These are phyloP conservation scores for Hydriomena furcata DNA, from an alignment of 2,888 invertebrate genomes.

Conservation along the genomic window DNA sequence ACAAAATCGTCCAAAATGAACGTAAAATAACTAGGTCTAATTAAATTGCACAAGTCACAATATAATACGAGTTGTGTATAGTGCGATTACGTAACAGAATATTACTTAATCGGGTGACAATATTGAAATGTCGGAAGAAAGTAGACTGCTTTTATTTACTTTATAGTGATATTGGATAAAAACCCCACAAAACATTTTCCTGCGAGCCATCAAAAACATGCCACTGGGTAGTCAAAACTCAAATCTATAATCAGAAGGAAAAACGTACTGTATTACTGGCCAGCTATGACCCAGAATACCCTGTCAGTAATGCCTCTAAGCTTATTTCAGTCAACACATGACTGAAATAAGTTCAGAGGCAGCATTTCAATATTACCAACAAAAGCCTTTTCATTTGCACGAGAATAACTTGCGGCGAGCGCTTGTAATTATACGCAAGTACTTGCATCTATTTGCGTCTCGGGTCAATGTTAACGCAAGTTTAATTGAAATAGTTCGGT, in stretches of 20 bases:
- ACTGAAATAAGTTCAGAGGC: too few species aligned
- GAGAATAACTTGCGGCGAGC: conserved; percentile 21
- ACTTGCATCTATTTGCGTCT: conserved; percentile 54
- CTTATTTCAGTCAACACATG: too few species aligned
- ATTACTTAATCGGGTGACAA: conserved; percentile 3
- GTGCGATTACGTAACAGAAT: conserved; percentile 5
- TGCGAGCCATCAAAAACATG: too few species aligned
- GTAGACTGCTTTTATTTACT: too few species aligned
- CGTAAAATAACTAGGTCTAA: conserved; percentile 12
- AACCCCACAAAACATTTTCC: too few species aligned
- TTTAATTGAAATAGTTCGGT: conserved; percentile 60
- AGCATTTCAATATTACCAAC: conserved; percentile 11
- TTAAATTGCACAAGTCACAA: conserved; percentile 12
- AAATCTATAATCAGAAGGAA: too few species aligned
- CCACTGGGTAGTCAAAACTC: too few species aligned
- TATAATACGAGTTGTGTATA: not conserved
- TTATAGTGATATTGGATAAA: too few species aligned
- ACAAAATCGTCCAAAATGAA: conserved; percentile 3
- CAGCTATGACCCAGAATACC: too few species aligned
- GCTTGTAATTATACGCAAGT: conserved; percentile 41
- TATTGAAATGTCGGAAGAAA: not conserved
- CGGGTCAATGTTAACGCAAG: conserved; percentile 65
- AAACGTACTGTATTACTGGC: too few species aligned
- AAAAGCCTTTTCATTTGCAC: conserved; percentile 21
- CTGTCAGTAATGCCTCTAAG: too few species aligned